Evolutionary conservation across 2,113 vertebrate genomes (phyloP), one percentile per base, ranked within the genome.

Genomic region (Oostethus manadensis): DNA sequence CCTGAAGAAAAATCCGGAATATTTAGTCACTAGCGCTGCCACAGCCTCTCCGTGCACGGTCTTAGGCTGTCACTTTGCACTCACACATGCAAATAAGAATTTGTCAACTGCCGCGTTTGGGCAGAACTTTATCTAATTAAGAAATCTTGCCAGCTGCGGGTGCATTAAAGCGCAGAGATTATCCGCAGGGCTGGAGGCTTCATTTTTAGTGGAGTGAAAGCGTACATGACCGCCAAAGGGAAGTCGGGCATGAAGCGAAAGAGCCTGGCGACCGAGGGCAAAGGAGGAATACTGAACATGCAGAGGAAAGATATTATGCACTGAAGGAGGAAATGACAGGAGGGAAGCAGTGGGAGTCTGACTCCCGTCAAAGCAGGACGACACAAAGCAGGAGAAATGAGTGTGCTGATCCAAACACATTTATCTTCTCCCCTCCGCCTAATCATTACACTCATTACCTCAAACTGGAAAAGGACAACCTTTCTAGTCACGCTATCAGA

Each of bases 181-280:
- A 68, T 70, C 58, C 57, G 33, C 22, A 16, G 16, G 7, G 8
- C 40, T 51, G 8, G 47, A 58, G 60, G 42, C 22, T 33, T 4
- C 35, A 65, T 73, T 68, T 47, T 68, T 47, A 47, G 43, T 45
- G 49, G 74, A 78, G 75, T 62, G 77, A 76, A 85, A 81, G 76
- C 70, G 51, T 72, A 67, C 73, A 74, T 51, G 71, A 76, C 58
- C 58, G 77, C 74, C 70, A 77, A 73, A 60, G 82, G 78, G 84
- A 85, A 82, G 79, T 64, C 79, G 70, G 74, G 69, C 82, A 68
- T 78, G 70, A 82, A 79, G 81, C 79, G 79, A 81, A 78, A 83
- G 74, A 84, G 74, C 80, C 70, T 82, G 73, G 78, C 72, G 84
- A 86, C 77, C 49, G 16, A 60, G 66, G 74, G 58, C 56, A 68